Evolutionary conservation across 2,888 invertebrate genomes (phyloP).

Genomic region (Automeris io): DNA sequence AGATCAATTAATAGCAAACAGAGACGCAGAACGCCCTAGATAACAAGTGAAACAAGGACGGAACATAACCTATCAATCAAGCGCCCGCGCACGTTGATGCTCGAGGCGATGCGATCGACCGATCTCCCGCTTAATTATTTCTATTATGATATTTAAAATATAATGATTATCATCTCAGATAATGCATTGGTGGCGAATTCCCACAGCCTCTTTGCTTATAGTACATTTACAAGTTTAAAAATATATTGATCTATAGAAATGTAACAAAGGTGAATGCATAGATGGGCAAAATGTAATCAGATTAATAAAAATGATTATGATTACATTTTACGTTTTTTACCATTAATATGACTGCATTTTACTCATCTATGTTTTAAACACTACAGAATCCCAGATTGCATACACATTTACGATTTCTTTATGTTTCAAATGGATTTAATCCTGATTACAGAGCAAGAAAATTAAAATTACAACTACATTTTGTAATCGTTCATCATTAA

Average conservation of each 20-base stretch:
- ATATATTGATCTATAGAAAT: slow-evolving; percentile 33
- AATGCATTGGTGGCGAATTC: slow-evolving; percentile 54
- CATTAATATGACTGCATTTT: too few relatives aligned
- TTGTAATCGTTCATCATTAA: too few relatives aligned
- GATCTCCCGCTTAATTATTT: slow-evolving; percentile 71
- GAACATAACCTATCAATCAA: slow-evolving; percentile 66
- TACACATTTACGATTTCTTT: too few relatives aligned
- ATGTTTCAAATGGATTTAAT: too few relatives aligned
- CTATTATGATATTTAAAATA: slow-evolving; percentile 74
- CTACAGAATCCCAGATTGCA: too few relatives aligned
- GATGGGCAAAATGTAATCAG: too few relatives aligned
- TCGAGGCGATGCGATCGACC: slow-evolving; percentile 64
- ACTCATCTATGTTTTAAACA: too few relatives aligned
- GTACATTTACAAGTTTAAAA: slow-evolving; percentile 36
- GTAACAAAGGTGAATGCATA: slow-evolving; percentile 8
- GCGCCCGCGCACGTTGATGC: slow-evolving; percentile 65
- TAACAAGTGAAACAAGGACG: slow-evolving; percentile 33
- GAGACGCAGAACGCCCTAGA: slow-evolving; percentile 28
- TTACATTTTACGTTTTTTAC: too few relatives aligned
- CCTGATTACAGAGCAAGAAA: too few relatives aligned
- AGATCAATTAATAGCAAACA: slow-evolving; percentile 65
- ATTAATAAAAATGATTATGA: too few relatives aligned
- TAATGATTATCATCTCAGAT: slow-evolving; percentile 55
- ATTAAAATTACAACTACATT: too few relatives aligned
- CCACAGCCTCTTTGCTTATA: slow-evolving; percentile 44